Evolutionary conservation across 2,888 invertebrate genomes (phyloP).

Genomic region (Tineola bisselliella): DNA sequence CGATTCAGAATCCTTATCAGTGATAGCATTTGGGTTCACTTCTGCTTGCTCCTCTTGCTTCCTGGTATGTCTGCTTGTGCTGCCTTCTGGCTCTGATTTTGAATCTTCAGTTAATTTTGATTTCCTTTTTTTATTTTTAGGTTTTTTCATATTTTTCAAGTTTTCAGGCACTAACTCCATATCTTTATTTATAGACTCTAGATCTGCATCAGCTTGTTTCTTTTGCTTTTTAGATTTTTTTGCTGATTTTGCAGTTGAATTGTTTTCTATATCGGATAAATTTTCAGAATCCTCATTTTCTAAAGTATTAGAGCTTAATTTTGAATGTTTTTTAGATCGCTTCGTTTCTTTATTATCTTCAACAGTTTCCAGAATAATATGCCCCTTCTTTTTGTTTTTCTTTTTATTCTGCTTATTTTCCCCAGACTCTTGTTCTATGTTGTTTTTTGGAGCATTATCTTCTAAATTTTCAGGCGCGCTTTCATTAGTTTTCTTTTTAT

Average conservation of each 20-base stretch:
- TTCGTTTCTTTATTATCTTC: neutral
- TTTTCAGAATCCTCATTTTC: neutral
- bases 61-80: neutral
- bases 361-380: neutral
- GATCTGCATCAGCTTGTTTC: neutral
- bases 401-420: constrained; percentile 14
- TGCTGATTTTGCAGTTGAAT: neutral
- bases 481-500: neutral
- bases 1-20: constrained; percentile 51
- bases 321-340: neutral
- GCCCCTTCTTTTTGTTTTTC: neutral
- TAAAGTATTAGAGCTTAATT: neutral
- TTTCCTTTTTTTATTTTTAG: constrained; percentile 6
- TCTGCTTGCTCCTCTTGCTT: constrained; percentile 7
- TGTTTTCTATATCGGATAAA: neutral
- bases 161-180: neutral
- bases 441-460: neutral
- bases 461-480: neutral
- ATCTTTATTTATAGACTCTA: neutral
- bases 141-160: constrained; percentile 14
- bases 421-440: constrained; percentile 15
- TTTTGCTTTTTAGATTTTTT: constrained; percentile 3
- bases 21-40: constrained; percentile 53
- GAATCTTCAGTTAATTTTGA: neutral
- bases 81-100: neutral